A percentile compares a stretch with the other conserved stretches of the same genome.
phyloP scores from a whole-genome alignment of 2,113 vertebrate species.

The Oenanthe melanoleuca region DNA sequence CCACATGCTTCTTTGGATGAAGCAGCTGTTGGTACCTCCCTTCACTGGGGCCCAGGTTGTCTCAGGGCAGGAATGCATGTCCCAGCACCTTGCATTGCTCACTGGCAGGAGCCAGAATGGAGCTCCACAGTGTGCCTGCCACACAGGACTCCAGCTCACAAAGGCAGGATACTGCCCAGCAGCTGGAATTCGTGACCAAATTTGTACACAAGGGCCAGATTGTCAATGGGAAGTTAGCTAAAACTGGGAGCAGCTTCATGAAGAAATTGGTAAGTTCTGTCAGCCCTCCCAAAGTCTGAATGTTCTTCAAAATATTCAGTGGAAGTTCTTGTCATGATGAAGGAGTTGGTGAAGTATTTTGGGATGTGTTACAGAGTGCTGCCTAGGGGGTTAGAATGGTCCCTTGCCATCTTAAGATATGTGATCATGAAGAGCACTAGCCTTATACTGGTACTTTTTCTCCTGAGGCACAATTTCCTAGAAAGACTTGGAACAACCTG shows the following conservation, averaged over 20 bases:
- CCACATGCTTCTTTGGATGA: background rate
- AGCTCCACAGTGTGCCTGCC: background rate
- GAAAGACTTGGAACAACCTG: constrained; percentile 47
- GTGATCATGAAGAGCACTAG: background rate
- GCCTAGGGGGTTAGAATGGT: background rate
- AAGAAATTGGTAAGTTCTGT: background rate
- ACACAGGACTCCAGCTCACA: background rate
- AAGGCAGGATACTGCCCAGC: background rate
- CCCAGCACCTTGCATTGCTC: background rate
- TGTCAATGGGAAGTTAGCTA: background rate
- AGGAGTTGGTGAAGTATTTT: background rate
- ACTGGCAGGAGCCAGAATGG: background rate
- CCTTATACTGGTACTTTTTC: background rate
- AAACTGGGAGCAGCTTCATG: background rate
- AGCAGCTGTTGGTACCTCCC: rapidly evolving
- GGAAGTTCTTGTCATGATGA: background rate
- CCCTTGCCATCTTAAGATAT: background rate
- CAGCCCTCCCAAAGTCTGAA: background rate
- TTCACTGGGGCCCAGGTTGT: background rate
- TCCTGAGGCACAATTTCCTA: constrained; percentile 21
- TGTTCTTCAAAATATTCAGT: background rate
- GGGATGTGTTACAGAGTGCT: background rate
- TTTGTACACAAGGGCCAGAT: background rate
- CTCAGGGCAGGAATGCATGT: background rate
- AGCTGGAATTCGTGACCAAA: background rate